Percentiles rank a stretch among this genome's conserved stretches.
These are phyloP conservation scores for Thecophora atra DNA, from an alignment of 2,888 invertebrate species.

Conservation along the genomic window DNA sequence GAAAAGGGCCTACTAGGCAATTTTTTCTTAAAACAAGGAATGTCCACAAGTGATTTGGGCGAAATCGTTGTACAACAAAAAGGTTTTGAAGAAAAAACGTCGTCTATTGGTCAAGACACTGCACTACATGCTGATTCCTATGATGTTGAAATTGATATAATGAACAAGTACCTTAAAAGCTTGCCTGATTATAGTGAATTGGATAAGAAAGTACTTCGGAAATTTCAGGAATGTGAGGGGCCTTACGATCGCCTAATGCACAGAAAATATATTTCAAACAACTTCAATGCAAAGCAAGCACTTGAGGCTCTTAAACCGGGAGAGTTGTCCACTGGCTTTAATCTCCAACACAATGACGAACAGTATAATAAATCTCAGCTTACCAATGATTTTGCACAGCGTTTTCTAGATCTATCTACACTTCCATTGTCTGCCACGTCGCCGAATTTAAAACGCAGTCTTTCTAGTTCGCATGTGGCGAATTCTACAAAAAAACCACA, in stretches of 20 bases:
- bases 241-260: slow-evolving; percentile 63
- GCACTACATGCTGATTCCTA: slow-evolving; percentile 63
- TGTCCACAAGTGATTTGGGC: slow-evolving; percentile 52
- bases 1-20: not conserved
- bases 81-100: slow-evolving; percentile 56
- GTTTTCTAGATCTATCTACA: slow-evolving; percentile 62
- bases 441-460: slow-evolving; percentile 62
- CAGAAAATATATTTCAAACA: slow-evolving; percentile 54
- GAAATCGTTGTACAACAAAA: slow-evolving; percentile 58
- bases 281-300: slow-evolving; percentile 63
- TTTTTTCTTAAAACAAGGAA: not conserved
- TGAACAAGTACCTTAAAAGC: slow-evolving; percentile 67
- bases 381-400: slow-evolving; percentile 47
- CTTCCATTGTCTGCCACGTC: slow-evolving; percentile 50
- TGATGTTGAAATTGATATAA: slow-evolving; percentile 66
- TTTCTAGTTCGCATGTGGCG: slow-evolving; percentile 62
- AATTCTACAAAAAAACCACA: slow-evolving; percentile 36
- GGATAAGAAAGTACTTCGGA: slow-evolving; percentile 64
- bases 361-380: slow-evolving; percentile 38
- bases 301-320: slow-evolving; percentile 41
- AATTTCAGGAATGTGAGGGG: slow-evolving; percentile 66
- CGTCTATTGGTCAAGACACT: slow-evolving; percentile 53
- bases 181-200: slow-evolving; percentile 65
- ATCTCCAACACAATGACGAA: slow-evolving; percentile 34
- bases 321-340: not conserved